phyloP scores from a whole-genome alignment of 2,797 vertebrate species.

The Cynodonichthys magdalenae region DNA sequence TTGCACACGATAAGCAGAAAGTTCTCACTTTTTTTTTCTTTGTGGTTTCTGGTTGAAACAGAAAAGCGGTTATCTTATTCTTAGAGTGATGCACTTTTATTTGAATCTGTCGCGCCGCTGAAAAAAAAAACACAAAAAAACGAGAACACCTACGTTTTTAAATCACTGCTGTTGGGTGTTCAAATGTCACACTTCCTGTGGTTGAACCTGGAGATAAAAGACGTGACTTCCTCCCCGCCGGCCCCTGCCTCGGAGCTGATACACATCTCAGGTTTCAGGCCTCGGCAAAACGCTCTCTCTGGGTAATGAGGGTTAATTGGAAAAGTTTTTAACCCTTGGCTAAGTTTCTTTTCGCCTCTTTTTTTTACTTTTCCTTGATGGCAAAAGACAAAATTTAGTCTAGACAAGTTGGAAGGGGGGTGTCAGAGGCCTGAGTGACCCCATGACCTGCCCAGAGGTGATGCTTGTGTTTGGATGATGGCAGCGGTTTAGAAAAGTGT shows the following conservation, averaged over 20 bases:
- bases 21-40: slow-evolving; percentile 17
- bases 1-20: slow-evolving; percentile 59
- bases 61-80: slow-evolving; percentile 49
- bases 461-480: slow-evolving; percentile 46
- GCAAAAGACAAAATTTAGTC: slow-evolving; percentile 48
- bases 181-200: slow-evolving; percentile 72
- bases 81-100: background rate
- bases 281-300: slow-evolving; percentile 71
- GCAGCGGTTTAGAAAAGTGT: slow-evolving; percentile 1
- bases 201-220: slow-evolving; percentile 79
- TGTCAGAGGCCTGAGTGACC: slow-evolving; percentile 46
- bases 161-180: slow-evolving; percentile 61
- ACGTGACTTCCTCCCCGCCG: slow-evolving; percentile 51
- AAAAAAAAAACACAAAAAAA: background rate
- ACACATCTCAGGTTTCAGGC: slow-evolving; percentile 79
- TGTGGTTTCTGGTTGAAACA: slow-evolving; percentile 19
- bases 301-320: slow-evolving; percentile 84
- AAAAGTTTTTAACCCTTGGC: slow-evolving; percentile 73
- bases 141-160: slow-evolving; percentile 19
- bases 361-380: slow-evolving; percentile 29
- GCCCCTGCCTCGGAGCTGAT: slow-evolving; percentile 57
- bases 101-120: too few species aligned
- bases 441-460: slow-evolving; percentile 64
- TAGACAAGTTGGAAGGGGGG: slow-evolving; percentile 34
- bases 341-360: slow-evolving; percentile 36